These are phyloP conservation scores for Acanthornis magna DNA, from an alignment of 2,797 vertebrate genomes.

Conservation along the genomic window DNA sequence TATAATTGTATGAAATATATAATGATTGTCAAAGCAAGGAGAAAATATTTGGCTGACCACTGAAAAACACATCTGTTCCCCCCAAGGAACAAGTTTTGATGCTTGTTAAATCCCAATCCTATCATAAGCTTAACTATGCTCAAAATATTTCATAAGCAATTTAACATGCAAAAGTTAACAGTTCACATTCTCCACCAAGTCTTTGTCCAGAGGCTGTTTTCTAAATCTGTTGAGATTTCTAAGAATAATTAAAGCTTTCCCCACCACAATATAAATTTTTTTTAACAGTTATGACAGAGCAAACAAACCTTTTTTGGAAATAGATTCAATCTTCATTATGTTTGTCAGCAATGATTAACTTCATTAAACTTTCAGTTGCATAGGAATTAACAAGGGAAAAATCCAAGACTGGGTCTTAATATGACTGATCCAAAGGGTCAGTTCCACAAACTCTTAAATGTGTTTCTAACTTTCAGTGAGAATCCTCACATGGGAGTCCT, in stretches of 20 bases:
- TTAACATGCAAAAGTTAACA: not conserved
- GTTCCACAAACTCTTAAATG: not conserved
- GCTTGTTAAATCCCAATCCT: not conserved
- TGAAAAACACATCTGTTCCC: constrained; percentile 25
- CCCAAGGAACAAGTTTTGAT: not conserved
- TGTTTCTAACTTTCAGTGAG: not conserved
- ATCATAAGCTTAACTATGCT: not conserved
- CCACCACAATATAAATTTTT: not conserved
- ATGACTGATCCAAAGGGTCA: not conserved
- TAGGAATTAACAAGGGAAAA: constrained; percentile 9
- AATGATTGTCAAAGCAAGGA: not conserved
- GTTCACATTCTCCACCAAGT: not conserved
- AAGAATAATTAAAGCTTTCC: not conserved
- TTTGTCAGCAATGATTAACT: not conserved
- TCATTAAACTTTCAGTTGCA: not conserved
- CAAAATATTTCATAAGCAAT: not conserved
- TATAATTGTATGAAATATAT: not conserved
- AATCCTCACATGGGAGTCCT: not conserved
- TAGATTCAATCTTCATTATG: not conserved
- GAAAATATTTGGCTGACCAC: not conserved
- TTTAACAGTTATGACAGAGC: not conserved
- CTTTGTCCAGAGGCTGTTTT: not conserved
- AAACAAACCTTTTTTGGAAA: not conserved
- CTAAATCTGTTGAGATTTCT: not conserved
- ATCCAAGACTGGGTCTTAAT: not conserved